Percentiles rank a stretch among this genome's conserved stretches.
These are phyloP conservation scores for Stichodactyla helianthus DNA, from an alignment of 64 coral and sea anemone species.

Conservation along the genomic window DNA sequence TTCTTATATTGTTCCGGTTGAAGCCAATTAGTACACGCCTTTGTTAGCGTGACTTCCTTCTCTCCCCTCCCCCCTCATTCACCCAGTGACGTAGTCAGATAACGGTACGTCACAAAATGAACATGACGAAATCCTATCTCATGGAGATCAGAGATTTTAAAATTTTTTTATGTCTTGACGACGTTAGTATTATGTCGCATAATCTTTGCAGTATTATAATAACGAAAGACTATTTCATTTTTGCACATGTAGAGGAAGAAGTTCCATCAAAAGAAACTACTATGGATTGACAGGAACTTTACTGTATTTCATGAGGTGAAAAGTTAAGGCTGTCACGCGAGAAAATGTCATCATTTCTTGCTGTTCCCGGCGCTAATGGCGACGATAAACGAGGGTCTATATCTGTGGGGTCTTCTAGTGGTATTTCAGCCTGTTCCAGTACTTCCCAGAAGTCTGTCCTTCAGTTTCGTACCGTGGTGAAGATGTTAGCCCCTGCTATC, in stretches of 20 bases:
- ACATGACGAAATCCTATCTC: too few relatives aligned
- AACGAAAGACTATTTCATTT: not conserved
- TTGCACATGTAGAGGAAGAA: not conserved
- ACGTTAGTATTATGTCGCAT: too few relatives aligned
- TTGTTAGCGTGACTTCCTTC: too few relatives aligned
- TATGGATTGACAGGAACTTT: not conserved
- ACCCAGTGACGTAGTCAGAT: too few relatives aligned
- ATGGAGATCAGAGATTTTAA: too few relatives aligned
- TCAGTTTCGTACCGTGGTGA: constrained; percentile 32
- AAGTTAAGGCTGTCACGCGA: not conserved
- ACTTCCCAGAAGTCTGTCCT: constrained; percentile 1
- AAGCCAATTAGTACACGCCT: too few relatives aligned
- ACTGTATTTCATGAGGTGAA: not conserved
- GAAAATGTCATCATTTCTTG: not conserved
- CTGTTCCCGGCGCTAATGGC: constrained; percentile 2
- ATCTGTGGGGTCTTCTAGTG: not conserved
- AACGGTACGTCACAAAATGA: too few relatives aligned
- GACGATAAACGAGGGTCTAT: not conserved
- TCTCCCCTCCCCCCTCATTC: too few relatives aligned
- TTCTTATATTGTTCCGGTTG: too few relatives aligned
- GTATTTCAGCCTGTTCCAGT: not conserved
- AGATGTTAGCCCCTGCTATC: constrained; percentile 51
- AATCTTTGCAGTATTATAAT: too few relatives aligned
- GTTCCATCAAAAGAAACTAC: not conserved
- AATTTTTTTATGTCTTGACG: too few relatives aligned